Evolutionary conservation across 2,113 vertebrate species (phyloP).

Genomic region (Podarcis raffonei): DNA sequence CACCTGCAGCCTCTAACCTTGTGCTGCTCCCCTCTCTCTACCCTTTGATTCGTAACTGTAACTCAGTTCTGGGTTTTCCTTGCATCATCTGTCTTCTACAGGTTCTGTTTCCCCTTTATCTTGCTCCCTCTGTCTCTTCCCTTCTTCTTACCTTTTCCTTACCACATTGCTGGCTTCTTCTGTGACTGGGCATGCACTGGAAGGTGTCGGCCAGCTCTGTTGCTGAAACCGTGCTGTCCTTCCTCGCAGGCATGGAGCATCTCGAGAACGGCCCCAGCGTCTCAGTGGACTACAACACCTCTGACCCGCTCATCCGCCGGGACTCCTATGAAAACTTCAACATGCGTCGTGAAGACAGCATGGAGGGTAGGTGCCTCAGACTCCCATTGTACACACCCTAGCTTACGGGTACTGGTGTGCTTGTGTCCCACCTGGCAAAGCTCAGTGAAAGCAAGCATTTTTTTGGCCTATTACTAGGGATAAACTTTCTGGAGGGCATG

Average conservation of each 20-base stretch:
- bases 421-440: not conserved
- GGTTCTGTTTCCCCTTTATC: not conserved
- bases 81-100: not conserved
- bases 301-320: slow-evolving; percentile 95
- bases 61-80: not conserved
- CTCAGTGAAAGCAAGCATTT: not conserved
- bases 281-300: slow-evolving; percentile 96
- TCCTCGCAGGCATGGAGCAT: slow-evolving; percentile 87
- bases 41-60: not conserved
- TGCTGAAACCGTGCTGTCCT: not conserved
- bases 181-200: not conserved
- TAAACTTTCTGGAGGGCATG: not conserved
- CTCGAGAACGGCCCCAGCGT: slow-evolving; percentile 95
- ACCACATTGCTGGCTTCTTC: not conserved
- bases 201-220: not conserved
- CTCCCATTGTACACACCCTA: accelerated
- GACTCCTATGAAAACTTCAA: slow-evolving; percentile 96
- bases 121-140: not conserved
- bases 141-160: not conserved
- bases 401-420: not conserved
- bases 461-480: not conserved
- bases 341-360: slow-evolving; percentile 82
- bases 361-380: slow-evolving; percentile 80
- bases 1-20: not conserved
- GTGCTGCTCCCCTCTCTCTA: not conserved